Evolutionary conservation across 1,140 invertebrate genomes (phyloP).

Genomic region (Orchestia grillus): DNA sequence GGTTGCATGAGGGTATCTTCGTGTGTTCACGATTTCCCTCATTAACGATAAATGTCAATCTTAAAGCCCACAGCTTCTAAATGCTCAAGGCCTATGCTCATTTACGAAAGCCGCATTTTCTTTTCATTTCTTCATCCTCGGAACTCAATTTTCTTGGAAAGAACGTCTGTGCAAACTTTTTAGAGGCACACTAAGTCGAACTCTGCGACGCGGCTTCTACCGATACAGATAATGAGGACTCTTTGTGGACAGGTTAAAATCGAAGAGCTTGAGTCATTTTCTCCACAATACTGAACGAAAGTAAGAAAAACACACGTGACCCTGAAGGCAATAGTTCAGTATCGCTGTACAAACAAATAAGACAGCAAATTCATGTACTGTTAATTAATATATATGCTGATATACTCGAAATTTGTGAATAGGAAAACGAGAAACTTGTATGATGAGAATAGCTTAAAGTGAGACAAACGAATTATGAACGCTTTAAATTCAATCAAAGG

Average conservation of each 20-base stretch:
- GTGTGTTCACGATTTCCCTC: not conserved
- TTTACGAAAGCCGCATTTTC: not conserved
- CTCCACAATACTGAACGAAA: not conserved
- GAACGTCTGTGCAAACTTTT: not conserved
- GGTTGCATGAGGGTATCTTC: not conserved
- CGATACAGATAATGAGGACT: not conserved
- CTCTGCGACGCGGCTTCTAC: not conserved
- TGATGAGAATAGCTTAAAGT: not conserved
- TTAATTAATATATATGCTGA: not conserved
- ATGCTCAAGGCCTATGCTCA: not conserved
- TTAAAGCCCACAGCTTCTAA: not conserved
- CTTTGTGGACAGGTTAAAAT: not conserved
- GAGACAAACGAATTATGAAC: not conserved
- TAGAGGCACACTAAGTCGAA: not conserved
- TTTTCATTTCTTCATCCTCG: not conserved
- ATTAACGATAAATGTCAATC: not conserved
- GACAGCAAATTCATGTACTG: not conserved
- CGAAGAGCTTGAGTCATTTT: not conserved
- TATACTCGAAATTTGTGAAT: not conserved
- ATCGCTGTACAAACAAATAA: not conserved
- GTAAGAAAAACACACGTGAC: not conserved
- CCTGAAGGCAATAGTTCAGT: not conserved
- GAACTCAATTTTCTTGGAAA: not conserved
- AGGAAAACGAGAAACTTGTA: not conserved
- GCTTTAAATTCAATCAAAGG: not conserved